phyloP scores from a whole-genome alignment of 2,888 invertebrate genomes.

The Allygus modestus region DNA sequence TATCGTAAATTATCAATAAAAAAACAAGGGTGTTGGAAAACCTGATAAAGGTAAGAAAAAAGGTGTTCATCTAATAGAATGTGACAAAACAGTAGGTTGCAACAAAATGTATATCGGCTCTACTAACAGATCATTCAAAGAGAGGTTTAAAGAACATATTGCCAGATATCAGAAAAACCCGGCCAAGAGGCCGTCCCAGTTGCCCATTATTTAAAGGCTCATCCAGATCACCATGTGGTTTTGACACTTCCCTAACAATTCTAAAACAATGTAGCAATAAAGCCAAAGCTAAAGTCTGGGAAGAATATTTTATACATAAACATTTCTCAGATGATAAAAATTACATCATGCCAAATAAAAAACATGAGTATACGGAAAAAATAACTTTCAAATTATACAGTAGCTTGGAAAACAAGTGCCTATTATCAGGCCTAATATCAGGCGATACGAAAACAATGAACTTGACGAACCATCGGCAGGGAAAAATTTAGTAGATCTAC shows the following conservation, averaged over 20 bases:
- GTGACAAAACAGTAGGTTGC: neutral
- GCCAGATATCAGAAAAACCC: neutral
- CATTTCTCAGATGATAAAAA: neutral
- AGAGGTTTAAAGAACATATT: neutral
- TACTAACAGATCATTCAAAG: neutral
- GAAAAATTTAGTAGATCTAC: too few relatives aligned
- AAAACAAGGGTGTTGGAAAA: neutral
- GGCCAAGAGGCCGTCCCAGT: too few relatives aligned
- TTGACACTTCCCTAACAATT: neutral
- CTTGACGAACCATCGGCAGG: too few relatives aligned
- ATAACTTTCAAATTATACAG: too few relatives aligned
- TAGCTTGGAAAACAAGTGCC: too few relatives aligned
- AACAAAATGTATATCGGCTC: neutral
- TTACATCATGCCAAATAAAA: too few relatives aligned
- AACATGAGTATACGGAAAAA: too few relatives aligned
- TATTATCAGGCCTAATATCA: too few relatives aligned
- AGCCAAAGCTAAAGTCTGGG: neutral
- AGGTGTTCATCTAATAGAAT: slow-evolving; percentile 1
- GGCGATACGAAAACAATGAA: too few relatives aligned
- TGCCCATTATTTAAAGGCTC: too few relatives aligned
- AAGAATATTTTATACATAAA: neutral
- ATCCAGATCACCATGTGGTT: neutral
- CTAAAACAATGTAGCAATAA: neutral
- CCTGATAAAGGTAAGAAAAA: neutral
- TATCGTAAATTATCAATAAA: neutral